phyloP scores from a whole-genome alignment of 2,888 invertebrate species.

The Arge pagana region DNA sequence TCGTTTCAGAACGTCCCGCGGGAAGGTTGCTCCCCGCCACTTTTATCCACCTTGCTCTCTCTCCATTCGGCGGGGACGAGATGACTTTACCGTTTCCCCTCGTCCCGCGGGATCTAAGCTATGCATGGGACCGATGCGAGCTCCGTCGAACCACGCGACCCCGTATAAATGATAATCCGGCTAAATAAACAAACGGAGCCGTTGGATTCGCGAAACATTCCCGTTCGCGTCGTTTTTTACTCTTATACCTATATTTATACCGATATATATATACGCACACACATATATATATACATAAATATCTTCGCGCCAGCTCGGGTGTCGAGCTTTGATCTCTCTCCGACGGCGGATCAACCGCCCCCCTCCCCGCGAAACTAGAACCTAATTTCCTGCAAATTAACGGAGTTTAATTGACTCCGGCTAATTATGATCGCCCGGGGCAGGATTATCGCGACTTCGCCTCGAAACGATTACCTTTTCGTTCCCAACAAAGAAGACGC shows the following conservation, averaged over 20 bases:
- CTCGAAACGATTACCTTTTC: too few relatives aligned
- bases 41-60: constrained; percentile 20
- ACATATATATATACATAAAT: constrained; percentile 2
- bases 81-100: too few relatives aligned
- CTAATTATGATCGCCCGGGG: too few relatives aligned
- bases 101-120: constrained; percentile 50
- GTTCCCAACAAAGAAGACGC: too few relatives aligned
- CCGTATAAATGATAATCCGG: constrained; percentile 56
- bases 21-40: constrained; percentile 45
- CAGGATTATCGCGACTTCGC: too few relatives aligned
- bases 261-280: constrained; percentile 11
- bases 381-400: too few relatives aligned
- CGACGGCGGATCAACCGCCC: too few relatives aligned
- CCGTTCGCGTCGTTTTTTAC: too few relatives aligned
- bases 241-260: constrained; percentile 9
- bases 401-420: too few relatives aligned
- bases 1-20: constrained; percentile 55
- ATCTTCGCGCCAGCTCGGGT: constrained; percentile 23
- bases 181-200: constrained; percentile 57
- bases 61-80: too few relatives aligned
- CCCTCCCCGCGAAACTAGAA: too few relatives aligned
- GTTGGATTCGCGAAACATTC: constrained; percentile 34
- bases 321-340: too few relatives aligned
- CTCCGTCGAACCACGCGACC: constrained; percentile 33
- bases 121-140: constrained; percentile 35